phyloP scores from a whole-genome alignment of 2,888 invertebrate genomes.

The Pilophorus perplexus region DNA sequence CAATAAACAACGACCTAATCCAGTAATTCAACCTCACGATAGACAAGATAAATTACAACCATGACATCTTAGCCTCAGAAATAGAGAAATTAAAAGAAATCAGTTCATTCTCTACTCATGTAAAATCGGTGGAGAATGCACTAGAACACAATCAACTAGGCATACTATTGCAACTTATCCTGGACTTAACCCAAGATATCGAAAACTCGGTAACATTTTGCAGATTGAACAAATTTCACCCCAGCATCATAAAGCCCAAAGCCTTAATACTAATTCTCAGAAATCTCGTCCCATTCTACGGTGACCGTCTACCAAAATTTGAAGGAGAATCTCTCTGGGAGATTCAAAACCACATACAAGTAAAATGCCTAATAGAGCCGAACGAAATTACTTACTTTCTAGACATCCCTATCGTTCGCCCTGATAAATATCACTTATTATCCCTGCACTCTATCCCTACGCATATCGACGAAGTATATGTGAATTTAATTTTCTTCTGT shows the following conservation, averaged over 20 bases:
- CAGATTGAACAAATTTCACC: not conserved
- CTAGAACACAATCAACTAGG: not conserved
- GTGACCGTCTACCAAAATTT: not conserved
- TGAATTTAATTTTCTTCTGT: too few species aligned
- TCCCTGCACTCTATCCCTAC: not conserved
- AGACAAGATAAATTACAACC: too few species aligned
- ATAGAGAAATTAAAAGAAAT: not conserved
- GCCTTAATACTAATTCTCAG: not conserved
- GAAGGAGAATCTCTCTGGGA: constrained; percentile 11
- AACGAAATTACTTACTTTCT: too few species aligned
- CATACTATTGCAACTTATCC: not conserved
- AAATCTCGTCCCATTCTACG: not conserved
- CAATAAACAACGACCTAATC: not conserved
- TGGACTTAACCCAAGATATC: not conserved
- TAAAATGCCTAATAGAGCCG: too few species aligned
- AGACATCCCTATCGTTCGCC: not conserved
- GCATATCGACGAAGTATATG: not conserved
- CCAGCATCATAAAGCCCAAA: not conserved
- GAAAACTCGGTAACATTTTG: constrained; percentile 7
- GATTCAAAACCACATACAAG: not conserved
- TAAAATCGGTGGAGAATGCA: not conserved
- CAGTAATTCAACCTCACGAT: too few species aligned
- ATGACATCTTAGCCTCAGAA: not conserved
- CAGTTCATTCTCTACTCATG: not conserved
- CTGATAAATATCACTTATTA: too few species aligned